Conservation (phyloP, 1,140 invertebrate species). For the Anadara kagoshimensis region DNA sequence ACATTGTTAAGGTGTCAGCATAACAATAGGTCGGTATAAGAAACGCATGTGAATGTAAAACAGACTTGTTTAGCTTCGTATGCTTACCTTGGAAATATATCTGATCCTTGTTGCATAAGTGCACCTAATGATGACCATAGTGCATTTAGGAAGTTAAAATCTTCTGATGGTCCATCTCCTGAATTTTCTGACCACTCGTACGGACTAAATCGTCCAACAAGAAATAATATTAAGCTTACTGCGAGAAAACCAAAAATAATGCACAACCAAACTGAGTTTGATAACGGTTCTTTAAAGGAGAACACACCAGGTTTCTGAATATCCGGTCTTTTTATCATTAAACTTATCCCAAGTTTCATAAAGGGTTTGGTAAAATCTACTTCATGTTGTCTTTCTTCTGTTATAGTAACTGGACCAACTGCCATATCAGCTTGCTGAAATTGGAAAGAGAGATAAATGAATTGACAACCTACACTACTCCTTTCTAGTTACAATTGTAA, state of each 20-base stretch:
- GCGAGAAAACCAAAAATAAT: slow-evolving; percentile 76
- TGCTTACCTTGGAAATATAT: slow-evolving; percentile 91
- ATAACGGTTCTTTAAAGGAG: slow-evolving; percentile 97
- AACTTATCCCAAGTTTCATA: slow-evolving; percentile 71
- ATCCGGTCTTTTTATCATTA: slow-evolving; percentile 73
- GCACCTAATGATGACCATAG: slow-evolving; percentile 95
- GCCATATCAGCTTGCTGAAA: slow-evolving; percentile 70
- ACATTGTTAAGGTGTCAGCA: too few relatives aligned
- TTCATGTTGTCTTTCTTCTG: slow-evolving; percentile 63
- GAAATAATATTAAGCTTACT: slow-evolving; percentile 94
- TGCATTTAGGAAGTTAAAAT: slow-evolving; percentile 82
- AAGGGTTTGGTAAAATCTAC: slow-evolving; percentile 73
- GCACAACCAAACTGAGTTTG: slow-evolving; percentile 78
- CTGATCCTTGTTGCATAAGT: slow-evolving; percentile 98
- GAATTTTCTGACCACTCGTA: slow-evolving; percentile 85
- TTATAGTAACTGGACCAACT: slow-evolving; percentile 69
- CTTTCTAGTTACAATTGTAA: too few relatives aligned
- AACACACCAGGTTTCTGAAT: slow-evolving; percentile 84
- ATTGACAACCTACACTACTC: too few relatives aligned
- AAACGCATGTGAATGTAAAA: too few relatives aligned
- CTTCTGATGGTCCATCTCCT: slow-evolving; percentile 76
- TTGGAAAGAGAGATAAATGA: too few relatives aligned
- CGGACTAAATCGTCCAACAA: slow-evolving; percentile 86
- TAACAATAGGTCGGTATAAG: too few relatives aligned
- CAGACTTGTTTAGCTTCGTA: too few relatives aligned